These are phyloP conservation scores for Pogonomyrmex barbatus DNA, from an alignment of 1,140 invertebrate genomes.

Conservation along the genomic window DNA sequence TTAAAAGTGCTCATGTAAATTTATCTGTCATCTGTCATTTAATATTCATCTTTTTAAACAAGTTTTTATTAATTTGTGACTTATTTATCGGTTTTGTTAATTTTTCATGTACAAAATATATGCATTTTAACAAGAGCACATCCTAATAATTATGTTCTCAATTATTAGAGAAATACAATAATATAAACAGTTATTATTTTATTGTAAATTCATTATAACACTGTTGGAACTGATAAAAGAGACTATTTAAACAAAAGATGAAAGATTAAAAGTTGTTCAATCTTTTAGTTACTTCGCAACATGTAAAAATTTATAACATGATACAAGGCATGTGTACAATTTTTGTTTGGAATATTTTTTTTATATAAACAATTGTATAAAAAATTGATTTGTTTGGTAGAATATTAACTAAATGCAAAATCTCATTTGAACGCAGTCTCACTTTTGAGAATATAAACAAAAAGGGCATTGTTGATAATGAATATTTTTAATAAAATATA, in stretches of 20 bases:
- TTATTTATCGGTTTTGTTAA: background rate
- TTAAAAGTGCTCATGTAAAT: background rate
- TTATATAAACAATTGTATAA: slow-evolving; percentile 5
- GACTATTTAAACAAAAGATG: background rate
- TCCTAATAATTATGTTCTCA: slow-evolving; percentile 13
- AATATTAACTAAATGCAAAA: slow-evolving; percentile 68
- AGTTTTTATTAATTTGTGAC: background rate
- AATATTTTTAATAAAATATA: slow-evolving; percentile 16
- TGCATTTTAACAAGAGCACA: background rate
- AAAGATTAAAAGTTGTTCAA: background rate
- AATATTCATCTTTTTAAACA: background rate
- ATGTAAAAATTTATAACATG: background rate
- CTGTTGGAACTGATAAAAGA: background rate
- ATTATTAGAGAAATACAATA: background rate
- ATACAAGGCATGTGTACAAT: background rate
- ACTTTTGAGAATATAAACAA: slow-evolving; percentile 73
- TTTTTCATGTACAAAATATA: slow-evolving; percentile 3
- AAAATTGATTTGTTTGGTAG: too few relatives aligned
- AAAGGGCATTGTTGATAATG: slow-evolving; percentile 61
- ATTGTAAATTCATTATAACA: background rate
- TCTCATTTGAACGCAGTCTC: slow-evolving; percentile 65
- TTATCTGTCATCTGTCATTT: background rate
- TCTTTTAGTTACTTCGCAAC: background rate
- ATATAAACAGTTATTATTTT: background rate
- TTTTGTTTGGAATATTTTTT: background rate